phyloP scores from a whole-genome alignment of 2,888 invertebrate species.

The Diabrotica balteata region DNA sequence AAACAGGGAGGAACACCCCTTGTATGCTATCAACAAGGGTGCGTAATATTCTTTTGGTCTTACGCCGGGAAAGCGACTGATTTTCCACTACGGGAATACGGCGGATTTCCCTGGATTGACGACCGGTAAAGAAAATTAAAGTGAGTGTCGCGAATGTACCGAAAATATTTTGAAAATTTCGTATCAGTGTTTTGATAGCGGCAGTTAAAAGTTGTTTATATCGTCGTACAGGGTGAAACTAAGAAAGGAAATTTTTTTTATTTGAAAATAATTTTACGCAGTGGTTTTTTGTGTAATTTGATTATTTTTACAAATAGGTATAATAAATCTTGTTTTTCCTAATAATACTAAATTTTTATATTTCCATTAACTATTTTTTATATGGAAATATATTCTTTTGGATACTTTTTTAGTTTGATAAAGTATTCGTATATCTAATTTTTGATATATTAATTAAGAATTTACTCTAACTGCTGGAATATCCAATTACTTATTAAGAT shows the following conservation, averaged over 20 bases:
- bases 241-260: conserved; percentile 2
- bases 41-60: conserved; percentile 38
- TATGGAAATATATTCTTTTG: too few relatives aligned
- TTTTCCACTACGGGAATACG: conserved; percentile 25
- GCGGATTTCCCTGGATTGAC: conserved; percentile 22
- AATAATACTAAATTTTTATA: too few relatives aligned
- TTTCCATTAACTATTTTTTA: too few relatives aligned
- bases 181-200: conserved; percentile 3
- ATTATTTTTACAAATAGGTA: too few relatives aligned
- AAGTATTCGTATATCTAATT: too few relatives aligned
- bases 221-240: conserved; percentile 5
- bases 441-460: too few relatives aligned
- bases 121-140: conserved; percentile 10
- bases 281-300: too few relatives aligned
- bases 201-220: neutral
- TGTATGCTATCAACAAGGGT: conserved; percentile 49
- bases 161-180: neutral
- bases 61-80: conserved; percentile 28
- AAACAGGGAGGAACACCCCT: conserved; percentile 51
- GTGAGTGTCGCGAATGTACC: conserved; percentile 7
- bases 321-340: too few relatives aligned
- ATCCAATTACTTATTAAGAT: too few relatives aligned
- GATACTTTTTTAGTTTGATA: too few relatives aligned
- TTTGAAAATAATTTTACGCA: neutral
- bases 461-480: too few relatives aligned